These are phyloP conservation scores for Phengaris alcon DNA, from an alignment of 2,888 invertebrate species.

Conservation along the genomic window DNA sequence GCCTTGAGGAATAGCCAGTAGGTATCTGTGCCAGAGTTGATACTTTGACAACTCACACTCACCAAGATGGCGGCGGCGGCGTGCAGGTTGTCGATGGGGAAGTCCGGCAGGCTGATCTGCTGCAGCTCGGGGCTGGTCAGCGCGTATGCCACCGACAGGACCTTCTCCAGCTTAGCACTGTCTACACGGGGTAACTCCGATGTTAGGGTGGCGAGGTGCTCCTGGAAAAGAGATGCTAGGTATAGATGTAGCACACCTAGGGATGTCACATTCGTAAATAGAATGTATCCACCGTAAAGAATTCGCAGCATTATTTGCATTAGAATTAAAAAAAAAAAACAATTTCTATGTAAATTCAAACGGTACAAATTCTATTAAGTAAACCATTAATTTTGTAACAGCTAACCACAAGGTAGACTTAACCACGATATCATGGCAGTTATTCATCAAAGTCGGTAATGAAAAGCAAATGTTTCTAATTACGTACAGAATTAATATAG, in stretches of 20 bases:
- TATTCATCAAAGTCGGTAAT: constrained; percentile 20
- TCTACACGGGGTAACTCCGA: constrained; percentile 68
- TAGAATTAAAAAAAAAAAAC: not conserved
- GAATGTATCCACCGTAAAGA: too few relatives aligned
- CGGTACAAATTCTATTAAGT: constrained; percentile 1
- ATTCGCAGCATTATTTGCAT: too few relatives aligned
- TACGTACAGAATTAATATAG: constrained; percentile 21
- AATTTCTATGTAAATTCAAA: not conserved
- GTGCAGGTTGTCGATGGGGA: constrained; percentile 90
- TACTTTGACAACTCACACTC: constrained; percentile 47
- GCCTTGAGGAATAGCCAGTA: too few relatives aligned
- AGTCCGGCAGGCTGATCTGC: constrained; percentile 89
- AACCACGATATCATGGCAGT: not conserved
- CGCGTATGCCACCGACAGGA: constrained; percentile 89
- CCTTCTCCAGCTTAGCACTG: constrained; percentile 75
- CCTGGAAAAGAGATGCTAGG: constrained; percentile 52
- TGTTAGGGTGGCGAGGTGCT: constrained; percentile 68
- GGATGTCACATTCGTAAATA: too few relatives aligned
- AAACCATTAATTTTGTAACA: constrained; percentile 2
- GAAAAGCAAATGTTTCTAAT: constrained; percentile 23
- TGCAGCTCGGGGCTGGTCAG: constrained; percentile 87
- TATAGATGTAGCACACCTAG: too few relatives aligned
- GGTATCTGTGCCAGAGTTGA: too few relatives aligned
- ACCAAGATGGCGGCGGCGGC: constrained; percentile 84
- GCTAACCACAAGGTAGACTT: not conserved